These are phyloP conservation scores for Ochropleura plecta DNA, from an alignment of 2,888 invertebrate species.

Conservation along the genomic window DNA sequence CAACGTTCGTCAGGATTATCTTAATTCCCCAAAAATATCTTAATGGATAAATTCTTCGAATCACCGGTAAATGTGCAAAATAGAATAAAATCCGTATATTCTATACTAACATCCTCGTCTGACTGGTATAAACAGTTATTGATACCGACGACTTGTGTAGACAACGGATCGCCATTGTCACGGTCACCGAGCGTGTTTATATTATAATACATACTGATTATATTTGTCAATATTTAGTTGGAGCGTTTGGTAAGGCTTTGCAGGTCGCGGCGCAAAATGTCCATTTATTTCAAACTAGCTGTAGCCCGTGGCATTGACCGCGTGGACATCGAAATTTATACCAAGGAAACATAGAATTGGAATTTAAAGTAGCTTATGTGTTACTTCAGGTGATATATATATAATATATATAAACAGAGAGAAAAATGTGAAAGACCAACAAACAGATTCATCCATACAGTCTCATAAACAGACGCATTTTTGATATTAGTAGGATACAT, in stretches of 20 bases:
- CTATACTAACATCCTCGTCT: conserved; percentile 42
- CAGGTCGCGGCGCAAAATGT: neutral
- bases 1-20: neutral
- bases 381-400: too few species aligned
- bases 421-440: too few species aligned
- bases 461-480: too few species aligned
- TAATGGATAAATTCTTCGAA: conserved; percentile 8
- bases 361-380: too few species aligned
- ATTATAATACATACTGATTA: conserved; percentile 41
- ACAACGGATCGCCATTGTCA: conserved; percentile 54
- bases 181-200: conserved; percentile 39
- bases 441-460: too few species aligned
- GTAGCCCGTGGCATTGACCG: too few species aligned
- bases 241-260: neutral
- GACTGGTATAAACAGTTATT: conserved; percentile 59
- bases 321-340: too few species aligned
- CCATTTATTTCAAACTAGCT: too few species aligned
- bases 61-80: conserved; percentile 13
- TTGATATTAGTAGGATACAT: too few species aligned
- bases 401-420: too few species aligned
- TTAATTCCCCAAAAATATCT: conserved; percentile 7
- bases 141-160: conserved; percentile 38
- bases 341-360: too few species aligned
- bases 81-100: conserved; percentile 30
- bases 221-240: conserved; percentile 17